Evolutionary conservation across 2,113 vertebrate species (phyloP), one percentile per base, ranked within the genome.

Genomic region (Ptychochromis oligacanthus): DNA sequence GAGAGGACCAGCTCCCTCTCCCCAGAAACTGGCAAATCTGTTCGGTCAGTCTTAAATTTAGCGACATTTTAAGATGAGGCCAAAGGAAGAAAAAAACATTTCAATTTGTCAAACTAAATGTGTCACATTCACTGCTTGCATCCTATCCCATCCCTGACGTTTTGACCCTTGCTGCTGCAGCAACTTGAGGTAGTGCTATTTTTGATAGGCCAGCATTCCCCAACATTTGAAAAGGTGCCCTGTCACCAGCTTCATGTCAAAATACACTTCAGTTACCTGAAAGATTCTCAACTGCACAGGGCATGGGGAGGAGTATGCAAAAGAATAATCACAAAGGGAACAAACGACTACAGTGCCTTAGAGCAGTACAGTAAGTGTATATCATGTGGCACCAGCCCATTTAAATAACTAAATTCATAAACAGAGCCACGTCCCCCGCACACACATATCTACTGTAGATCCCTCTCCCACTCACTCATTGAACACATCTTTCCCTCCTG

Each of bases 381-480:
- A 91, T 83, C 79, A 83, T 89, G 79, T 90, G 85, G 81, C 59
- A 70, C 89, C 38, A 86, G 64, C 22, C 78, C 9, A 86, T 90
- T 93, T 89, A 91, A 93, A 93, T 93, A 90, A 93, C 82, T 88
- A 92, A 94, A 93, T 94, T 91, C 92, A 92, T 91, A 93, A 93
- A 95, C 92, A 92, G 77, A 91, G 86, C 84, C 75, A 67, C 88
- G 22, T 93, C 93, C 92, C 91, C 93, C 92, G 80, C 91, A 86
- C 83, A 82, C 89, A 92, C 46, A 67, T 79, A 91, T 91, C 85
- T 85, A 93, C 90, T 90, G 90, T 93, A 93, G 89, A 90, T 91
- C 87, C 88, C 81, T 90, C 94, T 93, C 93, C 93, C 92, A 91
- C 93, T 94, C 94, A 92, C 93, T 94, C 94, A 94, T 93, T 94